These are phyloP conservation scores for Drosophila tropicalis DNA, from an alignment of 1,140 invertebrate genomes.

Conservation along the genomic window DNA sequence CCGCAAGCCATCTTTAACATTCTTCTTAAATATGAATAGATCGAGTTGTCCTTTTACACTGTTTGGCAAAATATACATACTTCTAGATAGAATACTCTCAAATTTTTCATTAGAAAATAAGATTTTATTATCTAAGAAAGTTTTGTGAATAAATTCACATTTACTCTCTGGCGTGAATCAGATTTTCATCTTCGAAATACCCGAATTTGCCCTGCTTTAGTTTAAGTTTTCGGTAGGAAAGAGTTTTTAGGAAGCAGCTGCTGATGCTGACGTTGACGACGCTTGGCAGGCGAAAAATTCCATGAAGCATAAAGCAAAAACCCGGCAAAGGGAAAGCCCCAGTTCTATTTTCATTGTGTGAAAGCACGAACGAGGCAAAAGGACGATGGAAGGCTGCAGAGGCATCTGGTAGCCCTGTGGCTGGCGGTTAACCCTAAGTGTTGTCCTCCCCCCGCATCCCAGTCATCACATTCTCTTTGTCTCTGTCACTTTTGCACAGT, in stretches of 20 bases:
- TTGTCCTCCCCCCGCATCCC: constrained; percentile 42
- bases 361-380: background rate
- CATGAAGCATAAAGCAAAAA: constrained; percentile 57
- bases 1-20: constrained; percentile 22
- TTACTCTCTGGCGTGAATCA: constrained; percentile 24
- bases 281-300: constrained; percentile 43
- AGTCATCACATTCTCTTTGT: constrained; percentile 5
- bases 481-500: constrained; percentile 59
- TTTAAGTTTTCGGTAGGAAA: background rate
- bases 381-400: constrained; percentile 12
- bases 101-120: background rate
- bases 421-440: constrained; percentile 74
- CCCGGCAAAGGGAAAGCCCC: constrained; percentile 32
- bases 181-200: constrained; percentile 3
- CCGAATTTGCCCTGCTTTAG: background rate
- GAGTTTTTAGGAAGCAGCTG: constrained; percentile 13
- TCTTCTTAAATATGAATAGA: no score
- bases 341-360: constrained; percentile 16
- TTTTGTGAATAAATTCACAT: background rate
- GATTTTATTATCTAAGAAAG: background rate
- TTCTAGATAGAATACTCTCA: no score
- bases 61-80: no score
- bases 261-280: constrained; percentile 46
- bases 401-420: constrained; percentile 47
- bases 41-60: no score